Base-by-base conservation (phyloP, 2,888 invertebrate genomes). In the Schizaphis graminum region DNA sequence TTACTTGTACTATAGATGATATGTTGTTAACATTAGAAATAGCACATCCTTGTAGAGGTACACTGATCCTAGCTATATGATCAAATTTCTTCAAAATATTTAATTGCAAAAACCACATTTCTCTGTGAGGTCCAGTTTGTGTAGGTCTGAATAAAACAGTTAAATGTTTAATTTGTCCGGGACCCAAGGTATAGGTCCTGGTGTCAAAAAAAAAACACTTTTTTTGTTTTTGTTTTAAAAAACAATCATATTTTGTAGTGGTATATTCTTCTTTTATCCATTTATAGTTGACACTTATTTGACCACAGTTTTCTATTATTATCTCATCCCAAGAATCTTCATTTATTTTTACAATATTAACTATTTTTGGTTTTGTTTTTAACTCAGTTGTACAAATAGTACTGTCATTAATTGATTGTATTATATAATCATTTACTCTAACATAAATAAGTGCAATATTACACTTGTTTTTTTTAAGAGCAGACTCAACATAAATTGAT, bases 141-240 rank as follows among this genome's bases (percentile, higher is more conserved):
- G 57, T 86, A 28, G 93, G 90, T 41, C 49, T 85, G 86, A 94
- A 94, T 49, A 94, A 90, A 26, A 94, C 85, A 13, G 61, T 28
- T 28, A 94, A 47, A 28, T n/a, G 89, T 41, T 86, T 61, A 21
- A 89, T 61, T 86, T 94, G 93, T 11, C 93, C 93, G 0, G 93
- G 93, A n/a, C 93, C 93, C 35, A 94, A 57, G 61, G 86, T 56
- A 86, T 53, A n/a, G 11, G 85, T 47, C 5, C 93, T 90, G 4
- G 84, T 90, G 21, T 94, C 93, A 61, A 94, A 94, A 61, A 86
- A 94, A 93, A 93, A 93, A 86, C 44, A 13, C 35, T 35, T 56
- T 11, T 47, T 35, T 26, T 26, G 57, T 26, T 44, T 77, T 56
- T 89, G 21, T 44, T 89, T 89, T 49, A 84, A 84, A 61, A 90